phyloP scores from a whole-genome alignment of 1,140 invertebrate genomes.

The Luehdorfia chinensis region DNA sequence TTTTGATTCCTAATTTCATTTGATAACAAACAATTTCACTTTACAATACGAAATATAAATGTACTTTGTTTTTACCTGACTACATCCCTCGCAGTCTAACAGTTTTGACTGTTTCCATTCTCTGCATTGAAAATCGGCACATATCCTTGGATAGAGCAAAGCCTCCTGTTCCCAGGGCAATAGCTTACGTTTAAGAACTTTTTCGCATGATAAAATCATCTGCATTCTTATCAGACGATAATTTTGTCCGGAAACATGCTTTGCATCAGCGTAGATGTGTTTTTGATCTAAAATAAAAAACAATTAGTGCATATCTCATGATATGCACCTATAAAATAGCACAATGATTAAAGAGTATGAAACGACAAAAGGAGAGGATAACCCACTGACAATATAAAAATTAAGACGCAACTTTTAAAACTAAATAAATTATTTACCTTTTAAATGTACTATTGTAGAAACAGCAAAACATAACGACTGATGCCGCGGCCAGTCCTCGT shows the following conservation, averaged over 20 bases:
- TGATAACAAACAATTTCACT: no score
- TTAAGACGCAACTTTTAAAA: no score
- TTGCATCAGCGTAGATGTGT: constrained; percentile 75
- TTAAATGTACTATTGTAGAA: constrained; percentile 68
- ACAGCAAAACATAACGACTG: constrained; percentile 69
- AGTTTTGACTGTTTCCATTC: constrained; percentile 71
- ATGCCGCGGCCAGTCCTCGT: constrained; percentile 68
- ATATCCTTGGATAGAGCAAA: constrained; percentile 81
- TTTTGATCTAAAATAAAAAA: constrained; percentile 49
- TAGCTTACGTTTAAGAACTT: constrained; percentile 77
- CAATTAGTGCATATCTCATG: no score
- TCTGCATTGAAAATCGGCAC: constrained; percentile 71
- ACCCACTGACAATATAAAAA: no score
- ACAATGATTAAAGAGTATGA: no score
- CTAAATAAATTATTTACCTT: no score
- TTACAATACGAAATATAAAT: no score
- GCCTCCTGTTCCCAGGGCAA: constrained; percentile 83
- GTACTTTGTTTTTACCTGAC: constrained; percentile 76
- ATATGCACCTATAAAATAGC: no score
- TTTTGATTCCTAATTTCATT: no score
- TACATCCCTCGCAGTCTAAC: constrained; percentile 77
- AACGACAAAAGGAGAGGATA: no score
- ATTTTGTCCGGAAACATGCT: constrained; percentile 75
- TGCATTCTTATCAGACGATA: constrained; percentile 80
- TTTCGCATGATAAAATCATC: constrained; percentile 79